A percentile compares a stretch with the other conserved stretches of the same genome.
These are phyloP conservation scores for Spondyliosoma cantharus DNA, from an alignment of 2,797 vertebrate species.

Conservation along the genomic window DNA sequence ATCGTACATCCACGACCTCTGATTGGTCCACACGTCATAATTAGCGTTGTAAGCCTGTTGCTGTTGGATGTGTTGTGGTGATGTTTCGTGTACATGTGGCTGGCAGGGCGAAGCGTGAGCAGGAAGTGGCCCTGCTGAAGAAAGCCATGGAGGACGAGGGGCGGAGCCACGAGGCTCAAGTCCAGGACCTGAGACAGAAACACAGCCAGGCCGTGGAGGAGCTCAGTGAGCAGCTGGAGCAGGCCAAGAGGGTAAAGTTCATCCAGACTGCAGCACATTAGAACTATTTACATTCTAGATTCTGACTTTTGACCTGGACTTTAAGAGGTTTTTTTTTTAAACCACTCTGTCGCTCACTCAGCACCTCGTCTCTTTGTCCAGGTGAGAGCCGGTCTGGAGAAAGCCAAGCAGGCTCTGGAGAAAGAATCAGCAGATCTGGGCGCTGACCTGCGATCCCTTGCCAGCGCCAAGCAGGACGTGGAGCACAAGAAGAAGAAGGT, in stretches of 20 bases:
- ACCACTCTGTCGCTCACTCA: not conserved
- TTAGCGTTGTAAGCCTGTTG: not conserved
- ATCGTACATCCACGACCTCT: not conserved
- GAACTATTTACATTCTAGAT: not conserved
- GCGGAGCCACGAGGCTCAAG: slow-evolving; percentile 89
- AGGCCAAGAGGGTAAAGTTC: slow-evolving; percentile 89
- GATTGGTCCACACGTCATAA: too few species aligned
- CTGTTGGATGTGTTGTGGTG: not conserved
- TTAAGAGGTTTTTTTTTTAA: too few species aligned
- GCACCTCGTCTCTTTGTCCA: slow-evolving; percentile 54
- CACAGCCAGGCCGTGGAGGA: slow-evolving; percentile 92
- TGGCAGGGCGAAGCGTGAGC: slow-evolving; percentile 91
- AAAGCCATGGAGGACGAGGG: slow-evolving; percentile 93
- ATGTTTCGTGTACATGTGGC: not conserved
- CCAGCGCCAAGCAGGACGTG: slow-evolving; percentile 90
- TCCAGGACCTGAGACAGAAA: slow-evolving; percentile 96
- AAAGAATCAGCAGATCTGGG: slow-evolving; percentile 90
- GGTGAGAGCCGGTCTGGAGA: slow-evolving; percentile 92
- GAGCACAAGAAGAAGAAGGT: slow-evolving; percentile 97
- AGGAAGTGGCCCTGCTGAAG: slow-evolving; percentile 93
- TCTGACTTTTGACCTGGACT: not conserved
- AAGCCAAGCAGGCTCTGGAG: slow-evolving; percentile 93
- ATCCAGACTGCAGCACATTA: not conserved
- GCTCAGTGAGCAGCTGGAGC: slow-evolving; percentile 93
- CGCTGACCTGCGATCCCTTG: slow-evolving; percentile 88